phyloP scores from a whole-genome alignment of 2,888 invertebrate genomes.

The Synanthedon formicaeformis region DNA sequence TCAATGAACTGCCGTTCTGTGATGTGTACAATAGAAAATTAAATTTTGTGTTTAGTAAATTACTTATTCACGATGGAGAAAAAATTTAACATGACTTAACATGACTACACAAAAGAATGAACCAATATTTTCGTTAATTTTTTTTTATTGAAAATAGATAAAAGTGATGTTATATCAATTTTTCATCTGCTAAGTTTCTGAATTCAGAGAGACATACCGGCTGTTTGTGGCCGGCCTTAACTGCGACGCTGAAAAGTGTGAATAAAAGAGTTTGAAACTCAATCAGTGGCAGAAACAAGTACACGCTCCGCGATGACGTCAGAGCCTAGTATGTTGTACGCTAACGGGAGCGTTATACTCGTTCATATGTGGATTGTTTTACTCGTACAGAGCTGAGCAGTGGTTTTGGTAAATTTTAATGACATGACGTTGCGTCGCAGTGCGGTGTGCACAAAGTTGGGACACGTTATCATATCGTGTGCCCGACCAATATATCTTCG shows the following conservation, averaged over 20 bases:
- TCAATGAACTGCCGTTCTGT: too few relatives aligned
- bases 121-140: too few relatives aligned
- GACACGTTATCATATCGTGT: conserved; percentile 5
- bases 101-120: too few relatives aligned
- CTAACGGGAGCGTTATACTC: conserved; percentile 21
- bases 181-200: too few relatives aligned
- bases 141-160: too few relatives aligned
- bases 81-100: too few relatives aligned
- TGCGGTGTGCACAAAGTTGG: conserved; percentile 37
- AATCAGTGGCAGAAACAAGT: neutral
- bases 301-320: conserved; percentile 20
- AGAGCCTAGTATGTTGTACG: conserved; percentile 21
- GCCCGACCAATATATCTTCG: neutral
- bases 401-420: conserved; percentile 51
- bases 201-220: too few relatives aligned
- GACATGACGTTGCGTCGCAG: conserved; percentile 51
- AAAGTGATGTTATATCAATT: too few relatives aligned
- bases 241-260: neutral
- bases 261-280: neutral
- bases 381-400: conserved; percentile 20
- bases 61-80: too few relatives aligned
- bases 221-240: neutral
- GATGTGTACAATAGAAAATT: too few relatives aligned
- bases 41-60: too few relatives aligned
- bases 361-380: conserved; percentile 33